Evolutionary conservation across 2,113 vertebrate species (phyloP), one percentile per base, ranked within the genome.

Genomic region (Phoxinus phoxinus): DNA sequence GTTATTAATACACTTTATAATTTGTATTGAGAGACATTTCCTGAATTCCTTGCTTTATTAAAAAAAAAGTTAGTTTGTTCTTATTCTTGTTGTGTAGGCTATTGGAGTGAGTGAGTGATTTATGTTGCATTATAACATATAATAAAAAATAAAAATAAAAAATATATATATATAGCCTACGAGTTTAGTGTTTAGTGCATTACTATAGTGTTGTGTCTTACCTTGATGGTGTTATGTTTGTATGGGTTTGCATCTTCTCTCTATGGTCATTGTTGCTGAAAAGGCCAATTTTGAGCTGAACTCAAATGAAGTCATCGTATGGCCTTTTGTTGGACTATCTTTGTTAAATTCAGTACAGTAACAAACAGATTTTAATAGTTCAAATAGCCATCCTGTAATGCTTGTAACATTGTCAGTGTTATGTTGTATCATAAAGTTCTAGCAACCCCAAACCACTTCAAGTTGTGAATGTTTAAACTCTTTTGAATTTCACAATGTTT

Each of bases 181-280:
- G 35, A 72, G 69, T 72, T 72, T 41, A 41, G 37, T 71, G 69
- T 72, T 72, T 41, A 41, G 37, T 71, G 67, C 9, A 12, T 71
- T 71, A 41, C 67, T 69, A 21, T 37, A 71, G 32, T 23, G 17
- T 69, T 1, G 1, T 35, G 8, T 69, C 30, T 35, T 69, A 69
- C 19, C 35, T 23, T 6, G 21, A 37, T 72, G 21, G 69, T 25
- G 35, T 73, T 44, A 4, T 72, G 11, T 73, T 72, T 73, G 5
- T 13, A 71, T 73, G 12, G 9, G 35, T 71, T 17, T 69, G 30
- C 17, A 41, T 41, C 41, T 9, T 21, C 32, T 72, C 4, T 41
- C 10, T 72, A 3, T 73, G 12, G 41, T 46, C 41, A 73, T 15
- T 15, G 2, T 46, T 73, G 41, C 37, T 72, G 21, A 46, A 25